These are phyloP conservation scores for Sarcophaga variegata DNA, from an alignment of 2,888 invertebrate species.

Conservation along the genomic window DNA sequence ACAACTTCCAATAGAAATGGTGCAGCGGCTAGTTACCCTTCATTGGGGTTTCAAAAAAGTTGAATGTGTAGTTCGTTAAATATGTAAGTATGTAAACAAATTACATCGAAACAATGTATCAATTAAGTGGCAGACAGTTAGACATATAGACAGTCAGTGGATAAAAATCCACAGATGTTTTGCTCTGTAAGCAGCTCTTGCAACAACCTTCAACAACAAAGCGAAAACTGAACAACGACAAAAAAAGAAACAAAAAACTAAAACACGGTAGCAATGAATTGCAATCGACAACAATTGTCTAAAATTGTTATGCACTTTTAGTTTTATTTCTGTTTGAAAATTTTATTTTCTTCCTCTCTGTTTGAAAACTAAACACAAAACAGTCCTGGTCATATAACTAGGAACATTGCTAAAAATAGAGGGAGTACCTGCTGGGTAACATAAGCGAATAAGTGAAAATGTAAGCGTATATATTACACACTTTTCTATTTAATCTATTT, in stretches of 20 bases:
- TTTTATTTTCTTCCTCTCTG: neutral
- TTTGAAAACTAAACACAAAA: neutral
- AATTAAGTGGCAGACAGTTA: neutral
- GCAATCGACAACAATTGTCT: conserved; percentile 40
- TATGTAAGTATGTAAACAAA: neutral
- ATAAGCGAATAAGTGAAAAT: too few relatives aligned
- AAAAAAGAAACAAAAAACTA: neutral
- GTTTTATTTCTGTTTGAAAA: conserved; percentile 35
- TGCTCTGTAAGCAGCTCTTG: neutral
- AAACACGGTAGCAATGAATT: conserved; percentile 32
- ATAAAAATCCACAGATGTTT: neutral
- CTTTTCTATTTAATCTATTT: too few relatives aligned
- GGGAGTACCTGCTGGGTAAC: too few relatives aligned
- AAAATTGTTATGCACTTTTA: conserved; percentile 60
- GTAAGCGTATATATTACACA: too few relatives aligned
- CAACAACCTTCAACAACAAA: neutral
- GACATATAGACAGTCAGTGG: neutral
- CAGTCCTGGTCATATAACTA: neutral
- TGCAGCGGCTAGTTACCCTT: too few relatives aligned
- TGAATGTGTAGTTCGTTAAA: neutral
- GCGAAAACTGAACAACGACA: too few relatives aligned
- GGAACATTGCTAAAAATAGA: neutral
- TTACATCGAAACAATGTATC: neutral
- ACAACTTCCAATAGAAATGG: too few relatives aligned
- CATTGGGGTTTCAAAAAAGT: too few relatives aligned